These are phyloP conservation scores for Tupaia tana DNA, from an alignment of 2,113 vertebrate genomes.

Conservation along the genomic window DNA sequence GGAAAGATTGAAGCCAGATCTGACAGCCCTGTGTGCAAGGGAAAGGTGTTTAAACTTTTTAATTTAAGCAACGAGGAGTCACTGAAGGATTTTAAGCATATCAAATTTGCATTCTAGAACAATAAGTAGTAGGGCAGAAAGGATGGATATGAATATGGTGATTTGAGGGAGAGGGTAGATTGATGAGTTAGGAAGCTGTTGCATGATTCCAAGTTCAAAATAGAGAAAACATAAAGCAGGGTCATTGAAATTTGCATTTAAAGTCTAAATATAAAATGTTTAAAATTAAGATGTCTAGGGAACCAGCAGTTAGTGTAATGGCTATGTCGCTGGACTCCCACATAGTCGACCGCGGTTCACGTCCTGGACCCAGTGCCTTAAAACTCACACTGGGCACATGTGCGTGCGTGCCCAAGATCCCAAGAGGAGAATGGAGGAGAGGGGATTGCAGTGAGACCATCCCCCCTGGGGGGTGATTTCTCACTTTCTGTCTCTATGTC, in stretches of 20 bases:
- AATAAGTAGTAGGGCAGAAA: background rate
- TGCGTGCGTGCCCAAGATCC: too few species aligned
- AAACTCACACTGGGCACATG: too few species aligned
- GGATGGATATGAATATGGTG: background rate
- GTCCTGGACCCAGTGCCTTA: too few species aligned
- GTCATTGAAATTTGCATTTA: background rate
- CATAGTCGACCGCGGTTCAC: too few species aligned
- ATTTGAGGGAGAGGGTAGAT: background rate
- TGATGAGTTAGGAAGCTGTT: background rate
- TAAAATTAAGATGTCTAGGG: background rate
- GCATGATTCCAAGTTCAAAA: background rate
- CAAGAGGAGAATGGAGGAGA: too few species aligned
- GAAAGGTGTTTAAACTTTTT: background rate
- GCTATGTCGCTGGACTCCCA: too few species aligned
- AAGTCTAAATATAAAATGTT: background rate
- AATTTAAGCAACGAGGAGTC: background rate
- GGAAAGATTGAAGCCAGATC: background rate
- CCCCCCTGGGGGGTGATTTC: too few species aligned
- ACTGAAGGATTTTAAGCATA: background rate
- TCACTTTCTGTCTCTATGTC: too few species aligned
- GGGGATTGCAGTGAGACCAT: too few species aligned
- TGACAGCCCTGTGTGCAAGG: background rate
- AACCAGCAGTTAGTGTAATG: too few species aligned
- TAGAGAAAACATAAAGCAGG: constrained; percentile 28
- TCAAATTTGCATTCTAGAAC: background rate